Evolutionary conservation across 2,797 vertebrate species (phyloP), one percentile per base, ranked within the genome.

Genomic region (Synanceia verrucosa): DNA sequence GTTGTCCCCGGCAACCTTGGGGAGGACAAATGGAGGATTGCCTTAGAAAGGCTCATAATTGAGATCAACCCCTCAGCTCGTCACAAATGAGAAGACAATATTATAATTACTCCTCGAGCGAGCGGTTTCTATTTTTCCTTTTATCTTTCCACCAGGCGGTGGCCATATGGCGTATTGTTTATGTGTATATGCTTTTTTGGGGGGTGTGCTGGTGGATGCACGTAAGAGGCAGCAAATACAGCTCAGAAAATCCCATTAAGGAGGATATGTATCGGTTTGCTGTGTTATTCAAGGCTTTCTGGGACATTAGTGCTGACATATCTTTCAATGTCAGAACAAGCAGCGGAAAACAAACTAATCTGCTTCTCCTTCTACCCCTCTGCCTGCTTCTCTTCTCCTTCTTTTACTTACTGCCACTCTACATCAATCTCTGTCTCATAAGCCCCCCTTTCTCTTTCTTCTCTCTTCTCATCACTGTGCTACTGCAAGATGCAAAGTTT

Each of bases 221-320:
- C 11, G 29, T 57, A 70, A 74, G 55, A 37, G 9, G 10, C 36
- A 77, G 80, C 48, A 73, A 76, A 80, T 72, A 70, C 41, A 86
- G 70, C 85, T 83, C 62, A 72, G 76, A 87, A 88, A 88, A 90
- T 86, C 86, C 86, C 78, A 90, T 91, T 90, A 90, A 82, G 70
- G 50, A 24, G 72, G 78, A 89, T 90, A 85, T 90, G 83, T 87
- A 87, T 85, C 82, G 79, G 82, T 85, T 89, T 82, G 69, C 57
- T 75, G 85, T 82, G 78, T 87, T 88, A 86, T 87, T 90, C 85
- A 91, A 87, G 83, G 85, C 80, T 89, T 88, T 88, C 78, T 83
- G 73, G 79, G 83, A 88, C 86, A 87, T 90, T 84, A 88, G 83
- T 67, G 78, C 57, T 3, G 43, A 83, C 87, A 85, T 85, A 88